Evolutionary conservation across 2,113 vertebrate genomes (phyloP), one percentile per base, ranked within the genome.

Genomic region (Misgurnus anguillicaudatus): DNA sequence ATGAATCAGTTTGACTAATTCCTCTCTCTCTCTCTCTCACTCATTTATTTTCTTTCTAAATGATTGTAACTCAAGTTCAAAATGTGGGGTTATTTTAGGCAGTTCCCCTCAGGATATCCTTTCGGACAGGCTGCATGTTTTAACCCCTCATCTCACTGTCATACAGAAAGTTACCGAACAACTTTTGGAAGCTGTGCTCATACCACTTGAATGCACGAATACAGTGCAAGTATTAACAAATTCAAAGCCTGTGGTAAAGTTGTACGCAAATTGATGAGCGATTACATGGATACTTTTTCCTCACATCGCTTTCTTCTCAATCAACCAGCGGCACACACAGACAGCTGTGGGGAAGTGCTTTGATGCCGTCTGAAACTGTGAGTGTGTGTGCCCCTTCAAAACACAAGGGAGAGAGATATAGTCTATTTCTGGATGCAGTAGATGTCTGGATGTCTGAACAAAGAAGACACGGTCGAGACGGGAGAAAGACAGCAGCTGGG

Each of bases 51-150:
- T 16, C 55, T 57, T 10, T 45, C 14, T 38, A 65, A 58, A 24
- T 61, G 31, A 48, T 8, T 38, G 39, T 69, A 14, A 63, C 58
- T 13, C 79, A 83, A 80, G 9, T 58, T 68, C n/a, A 78, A 73
- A 87, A 65, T 83, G 77, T 76, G 66, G 71, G 81, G 78, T 85
- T 88, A 88, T 88, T 87, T 89, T 70, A 77, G 85, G 88, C 81
- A n/a, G 74, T 89, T 88, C 82, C 87, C 84, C 84, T 86, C 79
- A 89, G 89, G 87, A 90, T 89, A 86, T 90, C 87, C 88, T 89
- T 86, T 82, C 83, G 81, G 84, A 87, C 84, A 84, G 75, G 83
- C 78, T 81, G 83, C 77, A 68, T 68, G 63, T 85, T 86, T 84
- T 81, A 82, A 82, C 61, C 58, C 47, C 78, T 77, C 63, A 2